Conservation (phyloP, 2,113 vertebrate species). For the Brachypodius melanocephalos region DNA sequence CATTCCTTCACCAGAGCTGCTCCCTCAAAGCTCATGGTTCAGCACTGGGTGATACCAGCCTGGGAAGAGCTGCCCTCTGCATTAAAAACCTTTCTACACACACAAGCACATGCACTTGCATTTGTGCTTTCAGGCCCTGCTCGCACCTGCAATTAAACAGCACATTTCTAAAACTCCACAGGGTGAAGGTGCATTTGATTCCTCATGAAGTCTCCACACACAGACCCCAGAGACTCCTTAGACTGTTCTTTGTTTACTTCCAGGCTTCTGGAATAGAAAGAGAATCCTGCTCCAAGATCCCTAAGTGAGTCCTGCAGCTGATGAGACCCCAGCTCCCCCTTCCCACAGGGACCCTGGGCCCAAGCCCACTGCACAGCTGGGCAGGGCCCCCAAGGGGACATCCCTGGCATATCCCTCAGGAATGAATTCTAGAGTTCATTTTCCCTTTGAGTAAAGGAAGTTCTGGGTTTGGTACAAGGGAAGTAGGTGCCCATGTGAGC, state of each 20-base stretch:
- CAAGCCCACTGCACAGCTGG: not conserved
- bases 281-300: not conserved
- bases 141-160: not conserved
- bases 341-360: not conserved
- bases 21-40: not conserved
- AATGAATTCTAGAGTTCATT: not conserved
- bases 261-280: not conserved
- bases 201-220: not conserved
- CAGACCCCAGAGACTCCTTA: not conserved
- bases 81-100: not conserved
- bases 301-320: not conserved
- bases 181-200: not conserved
- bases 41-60: not conserved
- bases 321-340: not conserved
- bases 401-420: not conserved
- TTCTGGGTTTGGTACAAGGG: not conserved
- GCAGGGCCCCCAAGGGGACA: not conserved
- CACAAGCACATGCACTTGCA: rapidly evolving
- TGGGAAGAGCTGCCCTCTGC: not conserved
- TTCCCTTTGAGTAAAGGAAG: not conserved
- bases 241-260: not conserved
- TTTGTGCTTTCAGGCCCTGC: not conserved
- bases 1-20: not conserved
- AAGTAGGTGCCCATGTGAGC: not conserved
- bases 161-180: not conserved